Conservation (phyloP, 2,113 vertebrate genomes). For the Xiphias gladius region DNA sequence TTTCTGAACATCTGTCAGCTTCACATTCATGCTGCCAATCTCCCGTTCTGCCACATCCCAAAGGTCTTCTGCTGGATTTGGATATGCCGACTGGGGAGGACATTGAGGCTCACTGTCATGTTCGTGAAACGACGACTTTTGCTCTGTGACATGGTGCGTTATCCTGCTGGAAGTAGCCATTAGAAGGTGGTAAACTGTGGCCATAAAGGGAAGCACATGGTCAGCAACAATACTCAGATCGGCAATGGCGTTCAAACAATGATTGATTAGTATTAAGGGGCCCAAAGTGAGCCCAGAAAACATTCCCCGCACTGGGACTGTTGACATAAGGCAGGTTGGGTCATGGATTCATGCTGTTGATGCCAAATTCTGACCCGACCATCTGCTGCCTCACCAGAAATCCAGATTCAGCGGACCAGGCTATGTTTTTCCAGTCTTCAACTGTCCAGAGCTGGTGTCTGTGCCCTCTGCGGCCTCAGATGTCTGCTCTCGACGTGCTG, state of each 20-base stretch:
- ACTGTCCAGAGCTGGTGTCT: not conserved
- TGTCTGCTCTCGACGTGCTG: not conserved
- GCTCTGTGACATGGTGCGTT: no score
- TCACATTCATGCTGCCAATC: no score
- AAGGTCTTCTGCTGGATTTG: no score
- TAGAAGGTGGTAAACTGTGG: not conserved
- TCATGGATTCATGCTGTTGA: not conserved
- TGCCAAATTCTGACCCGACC: not conserved
- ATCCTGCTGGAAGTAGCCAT: no score
- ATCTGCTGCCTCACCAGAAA: constrained; percentile 1
- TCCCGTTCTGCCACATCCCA: no score
- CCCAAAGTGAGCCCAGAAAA: not conserved
- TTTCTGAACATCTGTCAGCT: no score
- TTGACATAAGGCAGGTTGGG: not conserved
- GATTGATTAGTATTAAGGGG: not conserved
- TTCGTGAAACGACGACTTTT: no score
- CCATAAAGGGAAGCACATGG: not conserved
- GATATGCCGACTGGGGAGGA: no score
- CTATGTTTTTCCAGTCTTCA: not conserved
- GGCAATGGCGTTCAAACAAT: not conserved
- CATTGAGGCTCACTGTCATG: no score
- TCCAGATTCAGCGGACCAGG: not conserved
- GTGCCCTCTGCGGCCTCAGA: no score
- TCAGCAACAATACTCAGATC: not conserved
- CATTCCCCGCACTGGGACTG: not conserved